Evolutionary conservation across 2,888 invertebrate genomes (phyloP), one percentile per base, ranked within the genome.

Genomic region (Leptothorax acervorum): DNA sequence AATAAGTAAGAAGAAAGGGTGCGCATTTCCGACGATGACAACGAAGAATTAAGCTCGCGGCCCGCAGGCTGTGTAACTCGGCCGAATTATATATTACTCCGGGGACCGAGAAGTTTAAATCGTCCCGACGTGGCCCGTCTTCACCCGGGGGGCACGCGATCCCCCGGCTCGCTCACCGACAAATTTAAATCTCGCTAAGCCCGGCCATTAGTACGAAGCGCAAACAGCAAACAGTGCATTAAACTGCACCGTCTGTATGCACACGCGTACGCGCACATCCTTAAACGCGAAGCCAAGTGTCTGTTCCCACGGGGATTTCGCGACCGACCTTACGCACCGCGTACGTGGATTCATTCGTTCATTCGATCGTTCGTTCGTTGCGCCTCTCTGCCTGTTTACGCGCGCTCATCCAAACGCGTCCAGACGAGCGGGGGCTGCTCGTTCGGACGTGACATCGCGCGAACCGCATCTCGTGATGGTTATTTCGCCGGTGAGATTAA

Each of bases 181-280:
- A 93, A 94, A 94, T 94, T 95, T 94, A 94, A 95, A 95, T 94
- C 95, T 94, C 93, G 91, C 94, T 94, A 94, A 94, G 94, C 94
- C 91, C 89, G 91, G 88, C 94, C 94, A 95, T 95, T 95, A 94
- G 94, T 93, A 93, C 92, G 87, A 92, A 94, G 92, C 93, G 94
- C 94, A 94, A 94, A 95, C 94, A 95, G 92, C 92, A 93, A 94
- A 94, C 93, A 93, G 92, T 93, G 93, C 93, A 93, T 94, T 93
- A 94, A 94, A 93, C 92, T 91, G 90, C 90, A 90, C 42, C 88
- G 87, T 87, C 89, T 88, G 42, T 63, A 68, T 83, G 83, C 83
- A 85, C 83, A 70, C 74, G 45, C 74, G 53, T 45, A 31, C 70
- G 85, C 62, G 62, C n/a, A 48, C 48, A 87, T 90, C 91, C 93